phyloP scores from a whole-genome alignment of 2,797 vertebrate species.

The Falco berigora region DNA sequence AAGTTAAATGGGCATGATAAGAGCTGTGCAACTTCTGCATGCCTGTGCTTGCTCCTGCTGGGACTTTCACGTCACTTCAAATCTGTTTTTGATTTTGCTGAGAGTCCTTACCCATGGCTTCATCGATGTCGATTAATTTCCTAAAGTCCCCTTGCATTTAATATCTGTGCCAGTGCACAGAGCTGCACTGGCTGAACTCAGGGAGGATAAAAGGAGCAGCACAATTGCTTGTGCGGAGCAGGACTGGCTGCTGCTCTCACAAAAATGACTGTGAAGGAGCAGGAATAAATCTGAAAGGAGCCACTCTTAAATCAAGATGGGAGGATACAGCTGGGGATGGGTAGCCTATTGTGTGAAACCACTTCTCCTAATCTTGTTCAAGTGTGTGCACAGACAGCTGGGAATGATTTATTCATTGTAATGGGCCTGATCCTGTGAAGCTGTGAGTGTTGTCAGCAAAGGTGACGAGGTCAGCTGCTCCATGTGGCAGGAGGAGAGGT shows the following conservation, averaged over 20 bases:
- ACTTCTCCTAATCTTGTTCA: background rate
- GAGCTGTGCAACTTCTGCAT: background rate
- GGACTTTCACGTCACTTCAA: background rate
- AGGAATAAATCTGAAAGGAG: background rate
- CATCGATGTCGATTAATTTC: background rate
- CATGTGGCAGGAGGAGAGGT: background rate
- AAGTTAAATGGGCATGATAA: accelerated
- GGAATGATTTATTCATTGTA: background rate
- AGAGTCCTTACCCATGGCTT: background rate
- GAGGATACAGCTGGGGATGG: background rate
- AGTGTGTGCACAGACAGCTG: background rate
- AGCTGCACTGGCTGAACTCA: background rate
- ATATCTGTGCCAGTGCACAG: background rate
- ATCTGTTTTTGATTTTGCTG: background rate
- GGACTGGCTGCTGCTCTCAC: background rate
- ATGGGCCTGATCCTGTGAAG: background rate
- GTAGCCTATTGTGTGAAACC: background rate
- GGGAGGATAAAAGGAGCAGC: background rate
- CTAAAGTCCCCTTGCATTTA: background rate
- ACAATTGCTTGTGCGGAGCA: background rate
- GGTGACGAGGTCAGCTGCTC: background rate
- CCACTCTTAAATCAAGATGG: background rate
- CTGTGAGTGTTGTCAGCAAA: background rate
- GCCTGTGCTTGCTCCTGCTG: background rate
- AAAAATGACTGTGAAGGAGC: background rate